These are phyloP conservation scores for Eristalinus aeneus DNA, from an alignment of 2,888 invertebrate genomes.

Conservation along the genomic window DNA sequence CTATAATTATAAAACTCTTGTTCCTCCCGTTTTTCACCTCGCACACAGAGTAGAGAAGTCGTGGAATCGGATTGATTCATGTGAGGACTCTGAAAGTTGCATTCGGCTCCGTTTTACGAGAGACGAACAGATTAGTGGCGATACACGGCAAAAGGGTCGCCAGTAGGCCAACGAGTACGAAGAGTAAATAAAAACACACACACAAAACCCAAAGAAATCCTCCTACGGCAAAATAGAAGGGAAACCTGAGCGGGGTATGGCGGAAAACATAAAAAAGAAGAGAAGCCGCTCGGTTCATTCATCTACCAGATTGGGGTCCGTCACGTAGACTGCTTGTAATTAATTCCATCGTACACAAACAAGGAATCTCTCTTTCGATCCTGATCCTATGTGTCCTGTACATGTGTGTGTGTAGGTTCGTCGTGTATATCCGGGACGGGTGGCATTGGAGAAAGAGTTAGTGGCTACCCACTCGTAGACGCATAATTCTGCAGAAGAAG, in stretches of 20 bases:
- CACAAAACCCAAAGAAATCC: not conserved
- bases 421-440: slow-evolving; percentile 45
- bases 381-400: not conserved
- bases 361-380: slow-evolving; percentile 32
- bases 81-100: slow-evolving; percentile 27
- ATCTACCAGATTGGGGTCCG: slow-evolving; percentile 58
- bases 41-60: slow-evolving; percentile 27
- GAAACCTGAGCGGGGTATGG: not conserved
- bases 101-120: not conserved
- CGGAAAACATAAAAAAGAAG: not conserved
- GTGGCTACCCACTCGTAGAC: slow-evolving; percentile 32
- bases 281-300: slow-evolving; percentile 46
- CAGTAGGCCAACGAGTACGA: not conserved
- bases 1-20: slow-evolving; percentile 66
- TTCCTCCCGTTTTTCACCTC: slow-evolving; percentile 60
- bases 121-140: slow-evolving; percentile 51
- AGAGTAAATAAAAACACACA: not conserved
- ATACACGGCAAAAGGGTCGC: slow-evolving; percentile 14
- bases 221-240: slow-evolving; percentile 48
- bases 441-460: slow-evolving; percentile 32
- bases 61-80: slow-evolving; percentile 56
- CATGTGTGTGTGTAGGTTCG: not conserved
- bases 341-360: slow-evolving; percentile 57
- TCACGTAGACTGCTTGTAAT: slow-evolving; percentile 66
- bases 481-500: slow-evolving; percentile 23